These are phyloP conservation scores for Isaurus tuberculatus DNA, from an alignment of 92 coral and sea anemone species.

Conservation along the genomic window DNA sequence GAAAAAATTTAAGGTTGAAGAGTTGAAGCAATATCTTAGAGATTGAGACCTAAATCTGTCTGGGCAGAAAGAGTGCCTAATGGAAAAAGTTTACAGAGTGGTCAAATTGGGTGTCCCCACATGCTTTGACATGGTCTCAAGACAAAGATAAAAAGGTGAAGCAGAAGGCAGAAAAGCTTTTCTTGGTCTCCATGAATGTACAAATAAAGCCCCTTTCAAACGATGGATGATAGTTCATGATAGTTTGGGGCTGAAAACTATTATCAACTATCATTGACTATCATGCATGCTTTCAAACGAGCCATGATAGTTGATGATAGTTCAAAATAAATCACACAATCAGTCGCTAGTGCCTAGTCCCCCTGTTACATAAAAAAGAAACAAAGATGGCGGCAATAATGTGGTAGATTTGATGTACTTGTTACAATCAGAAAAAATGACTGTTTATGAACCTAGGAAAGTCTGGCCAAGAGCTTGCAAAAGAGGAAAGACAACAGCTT, in stretches of 20 bases:
- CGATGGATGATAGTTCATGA: neutral
- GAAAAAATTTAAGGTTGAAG: neutral
- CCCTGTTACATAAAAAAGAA: neutral
- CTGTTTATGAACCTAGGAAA: neutral
- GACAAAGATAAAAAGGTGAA: neutral
- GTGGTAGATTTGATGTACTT: neutral
- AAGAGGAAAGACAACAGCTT: slow-evolving; percentile 27
- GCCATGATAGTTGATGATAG: slow-evolving; percentile 2
- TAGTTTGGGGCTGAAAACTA: too few relatives aligned
- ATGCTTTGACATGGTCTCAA: neutral
- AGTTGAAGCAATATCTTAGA: neutral
- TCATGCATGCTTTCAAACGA: too few relatives aligned
- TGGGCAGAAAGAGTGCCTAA: neutral
- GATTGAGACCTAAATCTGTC: slow-evolving; percentile 3
- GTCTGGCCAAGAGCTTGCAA: neutral
- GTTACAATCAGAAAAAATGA: neutral
- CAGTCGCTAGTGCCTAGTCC: neutral
- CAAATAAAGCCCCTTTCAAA: neutral
- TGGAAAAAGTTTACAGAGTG: neutral
- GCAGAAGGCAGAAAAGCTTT: neutral
- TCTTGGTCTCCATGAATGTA: neutral
- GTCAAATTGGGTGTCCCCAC: neutral
- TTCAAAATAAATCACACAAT: neutral
- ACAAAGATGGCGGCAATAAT: neutral
- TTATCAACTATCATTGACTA: too few relatives aligned